These are phyloP conservation scores for Chloroceryle inda DNA, from an alignment of 2,797 vertebrate genomes.

Conservation along the genomic window DNA sequence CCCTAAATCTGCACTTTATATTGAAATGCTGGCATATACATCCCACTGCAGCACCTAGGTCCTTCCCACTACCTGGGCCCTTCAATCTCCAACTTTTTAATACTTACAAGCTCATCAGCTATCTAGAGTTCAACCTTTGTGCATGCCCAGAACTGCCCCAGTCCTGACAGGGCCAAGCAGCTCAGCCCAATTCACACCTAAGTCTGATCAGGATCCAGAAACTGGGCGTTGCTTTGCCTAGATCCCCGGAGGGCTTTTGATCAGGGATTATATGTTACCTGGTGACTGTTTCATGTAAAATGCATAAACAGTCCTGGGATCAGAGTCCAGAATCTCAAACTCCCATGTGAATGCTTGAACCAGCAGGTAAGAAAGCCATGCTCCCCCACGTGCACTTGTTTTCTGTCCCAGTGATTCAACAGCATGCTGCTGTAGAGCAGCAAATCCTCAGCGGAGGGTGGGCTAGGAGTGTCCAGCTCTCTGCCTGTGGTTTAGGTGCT, in stretches of 20 bases:
- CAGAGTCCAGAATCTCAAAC: conserved; percentile 17
- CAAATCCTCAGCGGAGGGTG: background rate
- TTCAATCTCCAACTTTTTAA: background rate
- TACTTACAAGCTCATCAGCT: background rate
- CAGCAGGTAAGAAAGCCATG: background rate
- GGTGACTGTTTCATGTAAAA: conserved; percentile 55
- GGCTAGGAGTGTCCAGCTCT: background rate
- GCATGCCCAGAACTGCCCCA: conserved; percentile 63
- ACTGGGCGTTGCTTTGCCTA: conserved; percentile 41
- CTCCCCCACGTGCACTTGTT: background rate
- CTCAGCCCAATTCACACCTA: conserved; percentile 58
- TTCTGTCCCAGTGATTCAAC: background rate
- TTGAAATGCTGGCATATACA: background rate
- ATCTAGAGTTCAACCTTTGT: background rate
- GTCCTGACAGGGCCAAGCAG: conserved; percentile 50
- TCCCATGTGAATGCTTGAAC: background rate
- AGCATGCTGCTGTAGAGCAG: background rate
- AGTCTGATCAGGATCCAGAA: conserved; percentile 57
- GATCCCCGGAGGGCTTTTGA: conserved; percentile 12
- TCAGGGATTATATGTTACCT: conserved; percentile 54
- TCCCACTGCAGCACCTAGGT: background rate
- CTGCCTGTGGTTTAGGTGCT: background rate
- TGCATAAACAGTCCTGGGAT: conserved; percentile 53
- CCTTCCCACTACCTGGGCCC: background rate
- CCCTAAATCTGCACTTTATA: background rate